A percentile compares a stretch with the other conserved stretches of the same genome.
Evolutionary conservation across 2,797 vertebrate genomes (phyloP).

Genomic region (Rhinichthys osculus): DNA sequence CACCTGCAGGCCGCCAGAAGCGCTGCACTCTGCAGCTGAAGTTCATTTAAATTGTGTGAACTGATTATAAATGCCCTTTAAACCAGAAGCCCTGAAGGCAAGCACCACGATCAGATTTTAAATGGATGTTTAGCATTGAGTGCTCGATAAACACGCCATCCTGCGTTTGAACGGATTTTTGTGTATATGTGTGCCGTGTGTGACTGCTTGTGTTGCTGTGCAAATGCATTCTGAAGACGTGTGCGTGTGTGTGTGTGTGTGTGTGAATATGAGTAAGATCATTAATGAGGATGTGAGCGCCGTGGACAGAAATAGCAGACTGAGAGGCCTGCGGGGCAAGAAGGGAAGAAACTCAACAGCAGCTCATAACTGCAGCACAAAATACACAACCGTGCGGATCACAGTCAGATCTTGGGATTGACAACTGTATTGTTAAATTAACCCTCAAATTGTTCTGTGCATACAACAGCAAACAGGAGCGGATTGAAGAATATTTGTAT

Average conservation of each 20-base stretch:
- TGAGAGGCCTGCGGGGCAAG: conserved; percentile 57
- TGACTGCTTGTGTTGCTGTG: conserved; percentile 7
- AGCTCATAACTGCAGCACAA: conserved; percentile 47
- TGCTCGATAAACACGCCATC: conserved; percentile 12
- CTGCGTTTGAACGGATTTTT: conserved; percentile 10
- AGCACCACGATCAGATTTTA: conserved; percentile 54
- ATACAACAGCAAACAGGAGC: neutral
- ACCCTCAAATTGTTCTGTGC: conserved; percentile 2
- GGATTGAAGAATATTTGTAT: neutral
- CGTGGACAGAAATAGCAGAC: conserved; percentile 64
- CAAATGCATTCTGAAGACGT: neutral
- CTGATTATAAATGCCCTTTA: conserved; percentile 79
- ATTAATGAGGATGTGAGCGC: conserved; percentile 49
- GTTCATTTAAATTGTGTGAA: conserved; percentile 69
- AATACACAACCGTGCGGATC: conserved; percentile 26
- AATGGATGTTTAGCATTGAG: conserved; percentile 59
- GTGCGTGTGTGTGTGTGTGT: neutral
- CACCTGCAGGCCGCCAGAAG: conserved; percentile 68
- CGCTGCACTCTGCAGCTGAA: conserved; percentile 60
- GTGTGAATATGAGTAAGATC: conserved; percentile 50
- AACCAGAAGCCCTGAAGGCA: conserved; percentile 68
- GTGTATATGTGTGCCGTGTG: conserved; percentile 5
- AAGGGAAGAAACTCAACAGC: conserved; percentile 19
- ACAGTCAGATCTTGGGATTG: conserved; percentile 3
- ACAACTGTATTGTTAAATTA: conserved; percentile 24